phyloP scores from a whole-genome alignment of 2,113 vertebrate genomes.

The Chloropsis hardwickii region DNA sequence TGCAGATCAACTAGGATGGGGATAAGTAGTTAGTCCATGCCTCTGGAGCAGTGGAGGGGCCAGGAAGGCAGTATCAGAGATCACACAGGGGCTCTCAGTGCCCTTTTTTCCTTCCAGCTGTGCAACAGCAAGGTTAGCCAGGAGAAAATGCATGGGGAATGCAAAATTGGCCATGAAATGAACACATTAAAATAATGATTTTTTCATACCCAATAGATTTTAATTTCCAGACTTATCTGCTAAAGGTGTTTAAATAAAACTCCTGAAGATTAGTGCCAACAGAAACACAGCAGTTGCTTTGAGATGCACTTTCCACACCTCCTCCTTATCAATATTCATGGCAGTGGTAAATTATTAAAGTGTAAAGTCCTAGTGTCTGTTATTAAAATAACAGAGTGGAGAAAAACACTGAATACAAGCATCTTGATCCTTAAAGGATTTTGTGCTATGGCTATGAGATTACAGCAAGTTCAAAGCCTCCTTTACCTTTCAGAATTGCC shows the following conservation, averaged over 20 bases:
- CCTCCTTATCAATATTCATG: not conserved
- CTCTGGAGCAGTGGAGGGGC: not conserved
- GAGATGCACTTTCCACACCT: not conserved
- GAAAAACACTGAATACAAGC: not conserved
- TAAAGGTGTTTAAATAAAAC: not conserved
- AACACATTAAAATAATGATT: not conserved
- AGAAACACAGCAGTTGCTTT: not conserved
- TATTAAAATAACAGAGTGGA: not conserved
- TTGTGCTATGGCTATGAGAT: not conserved
- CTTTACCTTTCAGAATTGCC: not conserved
- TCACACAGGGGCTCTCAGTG: not conserved
- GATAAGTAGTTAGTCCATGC: rapidly evolving
- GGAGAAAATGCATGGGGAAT: not conserved
- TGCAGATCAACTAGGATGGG: rapidly evolving
- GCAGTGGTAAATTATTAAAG: not conserved
- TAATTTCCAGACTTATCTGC: not conserved
- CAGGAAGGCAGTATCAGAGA: not conserved
- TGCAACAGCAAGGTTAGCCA: not conserved
- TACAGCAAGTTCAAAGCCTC: not conserved
- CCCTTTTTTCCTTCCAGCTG: not conserved
- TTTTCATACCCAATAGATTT: not conserved
- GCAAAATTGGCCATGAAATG: not conserved
- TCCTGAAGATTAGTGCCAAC: rapidly evolving
- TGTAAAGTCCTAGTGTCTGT: not conserved
- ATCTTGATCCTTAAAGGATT: not conserved